Evolutionary conservation across 2,888 invertebrate species (phyloP), one percentile per base, ranked within the genome.

Genomic region (Acheta domesticus): DNA sequence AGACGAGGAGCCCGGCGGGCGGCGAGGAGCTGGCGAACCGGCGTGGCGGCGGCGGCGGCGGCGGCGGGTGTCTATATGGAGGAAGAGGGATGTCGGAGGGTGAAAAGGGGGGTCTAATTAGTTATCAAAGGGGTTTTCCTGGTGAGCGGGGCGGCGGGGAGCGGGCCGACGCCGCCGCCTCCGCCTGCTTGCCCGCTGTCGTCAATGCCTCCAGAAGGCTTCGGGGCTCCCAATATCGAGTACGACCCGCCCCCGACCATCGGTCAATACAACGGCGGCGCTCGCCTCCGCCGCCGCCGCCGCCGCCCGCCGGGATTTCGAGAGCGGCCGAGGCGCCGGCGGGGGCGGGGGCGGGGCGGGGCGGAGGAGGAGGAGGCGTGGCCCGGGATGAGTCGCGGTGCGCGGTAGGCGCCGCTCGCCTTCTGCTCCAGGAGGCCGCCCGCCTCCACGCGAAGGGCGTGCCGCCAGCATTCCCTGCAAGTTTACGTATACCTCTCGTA

Each of bases 81-180:
- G 81, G 79, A 79, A 77, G 78, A 80, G 80, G 74, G 78, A 49
- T 75, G 62, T 77, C 49, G 23, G 75, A 75, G 77, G 74, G 36
- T 16, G 75, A 49, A 36, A 49, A 74, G 11, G 48, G 49, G 77
- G 78, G 19, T 48, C 79, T 81, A 82, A 82, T 81, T 81, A 81
- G 81, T 80, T 80, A 81, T 81, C 81, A 81, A 81, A 81, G 81
- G 80, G 79, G 79, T 80, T 78, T 79, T 76, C 78, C 77, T 77
- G 80, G 80, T 76, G 78, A 76, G 78, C 78, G 80, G 78, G 49
- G 80, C 11, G 62, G 62, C 16, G n/a, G n/a, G 62, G n/a, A 62
- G 62, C 16, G 62, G 79, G 49, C 76, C 23, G 23, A 23, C 23
- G 23, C 23, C 76, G 76, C 50, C 16, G 62, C 14, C 16, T 5